Percentiles rank a stretch among this genome's conserved stretches.
Conservation (phyloP, 2,888 invertebrate species). For the Drosophila nr. fundita region DNA sequence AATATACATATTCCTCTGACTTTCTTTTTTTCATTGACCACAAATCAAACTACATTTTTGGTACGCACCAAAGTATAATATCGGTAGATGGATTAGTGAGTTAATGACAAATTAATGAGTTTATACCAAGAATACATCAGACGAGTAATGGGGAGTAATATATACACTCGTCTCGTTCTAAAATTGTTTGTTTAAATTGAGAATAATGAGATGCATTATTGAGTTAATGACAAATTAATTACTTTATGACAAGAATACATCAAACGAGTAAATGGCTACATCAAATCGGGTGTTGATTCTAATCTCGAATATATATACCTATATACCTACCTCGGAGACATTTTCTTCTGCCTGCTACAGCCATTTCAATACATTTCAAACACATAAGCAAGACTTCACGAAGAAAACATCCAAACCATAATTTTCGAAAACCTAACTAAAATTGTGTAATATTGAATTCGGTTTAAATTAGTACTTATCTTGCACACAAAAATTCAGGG, state of each 20-base stretch:
- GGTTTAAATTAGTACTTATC: too few species aligned
- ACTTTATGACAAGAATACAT: too few species aligned
- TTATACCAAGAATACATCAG: background rate
- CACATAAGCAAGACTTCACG: background rate
- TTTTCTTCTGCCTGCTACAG: background rate
- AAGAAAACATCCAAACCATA: background rate
- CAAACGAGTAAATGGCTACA: background rate
- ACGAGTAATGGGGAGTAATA: background rate
- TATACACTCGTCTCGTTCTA: background rate
- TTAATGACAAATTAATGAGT: background rate
- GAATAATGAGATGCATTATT: too few species aligned
- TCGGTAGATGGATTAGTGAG: background rate
- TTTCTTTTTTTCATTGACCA: background rate
- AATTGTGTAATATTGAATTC: background rate
- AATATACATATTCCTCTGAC: background rate
- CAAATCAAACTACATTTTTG: background rate
- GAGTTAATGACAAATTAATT: too few species aligned
- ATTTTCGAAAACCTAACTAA: background rate
- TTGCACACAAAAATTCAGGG: background rate
- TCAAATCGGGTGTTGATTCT: background rate
- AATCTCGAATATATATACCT: background rate
- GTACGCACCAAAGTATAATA: background rate
- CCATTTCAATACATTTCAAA: too few species aligned
- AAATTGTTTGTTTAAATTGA: background rate
- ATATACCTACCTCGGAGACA: background rate